A percentile compares a stretch with the other conserved stretches of the same genome.
phyloP scores from a whole-genome alignment of 2,113 vertebrate genomes.

The Cinclus mexicanus region DNA sequence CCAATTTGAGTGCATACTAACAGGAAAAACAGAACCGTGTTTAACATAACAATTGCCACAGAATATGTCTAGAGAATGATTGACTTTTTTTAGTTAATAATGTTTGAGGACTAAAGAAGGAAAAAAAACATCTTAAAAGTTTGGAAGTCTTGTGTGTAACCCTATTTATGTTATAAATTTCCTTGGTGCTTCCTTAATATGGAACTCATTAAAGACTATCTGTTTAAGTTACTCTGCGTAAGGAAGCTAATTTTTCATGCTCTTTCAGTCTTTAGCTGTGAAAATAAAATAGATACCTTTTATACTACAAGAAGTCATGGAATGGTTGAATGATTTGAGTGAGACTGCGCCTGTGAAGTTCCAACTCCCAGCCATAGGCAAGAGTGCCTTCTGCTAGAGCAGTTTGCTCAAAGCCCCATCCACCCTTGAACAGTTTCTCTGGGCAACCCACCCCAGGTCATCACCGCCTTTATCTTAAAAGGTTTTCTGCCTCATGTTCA shows the following conservation, averaged over 20 bases:
- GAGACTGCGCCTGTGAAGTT: not conserved
- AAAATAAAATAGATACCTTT: not conserved
- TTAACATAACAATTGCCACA: not conserved
- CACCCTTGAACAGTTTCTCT: not conserved
- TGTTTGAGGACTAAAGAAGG: not conserved
- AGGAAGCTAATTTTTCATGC: not conserved
- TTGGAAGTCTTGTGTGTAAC: not conserved
- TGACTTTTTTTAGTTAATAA: not conserved
- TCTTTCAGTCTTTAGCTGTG: not conserved
- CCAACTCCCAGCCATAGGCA: not conserved
- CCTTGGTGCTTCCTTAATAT: not conserved
- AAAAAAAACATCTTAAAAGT: not conserved
- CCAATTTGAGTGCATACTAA: not conserved
- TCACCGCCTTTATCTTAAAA: not conserved
- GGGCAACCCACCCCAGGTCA: rapidly evolving
- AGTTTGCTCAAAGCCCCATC: not conserved
- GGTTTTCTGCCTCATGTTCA: not conserved
- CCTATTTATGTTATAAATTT: not conserved
- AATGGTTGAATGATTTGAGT: not conserved
- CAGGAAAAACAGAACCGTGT: not conserved
- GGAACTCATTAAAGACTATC: not conserved
- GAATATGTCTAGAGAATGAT: not conserved
- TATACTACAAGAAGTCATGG: not conserved
- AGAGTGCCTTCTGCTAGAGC: too few relatives aligned
- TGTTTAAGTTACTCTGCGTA: not conserved